Conservation (phyloP, 2,797 vertebrate species). For the Kryptolebias ocellatus region DNA sequence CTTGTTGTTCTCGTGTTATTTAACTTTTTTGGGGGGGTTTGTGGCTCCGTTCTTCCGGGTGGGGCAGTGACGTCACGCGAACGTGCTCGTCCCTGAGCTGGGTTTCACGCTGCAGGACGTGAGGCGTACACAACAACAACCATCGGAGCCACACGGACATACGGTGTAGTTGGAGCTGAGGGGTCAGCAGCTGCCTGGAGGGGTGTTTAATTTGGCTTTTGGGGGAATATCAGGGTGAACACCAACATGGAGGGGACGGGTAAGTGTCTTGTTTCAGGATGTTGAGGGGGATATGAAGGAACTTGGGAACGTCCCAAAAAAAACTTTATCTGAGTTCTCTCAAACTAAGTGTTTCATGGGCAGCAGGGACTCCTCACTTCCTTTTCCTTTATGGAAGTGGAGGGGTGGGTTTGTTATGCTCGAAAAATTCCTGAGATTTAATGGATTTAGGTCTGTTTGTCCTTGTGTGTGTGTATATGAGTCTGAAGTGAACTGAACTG, state of each 20-base stretch:
- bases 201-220: neutral
- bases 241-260: constrained; percentile 28
- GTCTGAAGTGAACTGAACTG: constrained; percentile 34
- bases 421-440: neutral
- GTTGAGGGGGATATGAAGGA: neutral
- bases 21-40: too few species aligned
- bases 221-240: constrained; percentile 3
- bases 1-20: too few species aligned
- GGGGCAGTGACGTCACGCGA: too few species aligned
- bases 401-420: neutral
- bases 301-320: too few species aligned
- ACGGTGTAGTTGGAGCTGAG: too few species aligned
- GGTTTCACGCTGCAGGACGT: too few species aligned
- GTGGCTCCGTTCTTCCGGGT: too few species aligned
- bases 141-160: too few species aligned
- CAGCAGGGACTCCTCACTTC: neutral
- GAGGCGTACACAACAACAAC: too few species aligned
- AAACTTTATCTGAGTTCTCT: too few species aligned
- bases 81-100: too few species aligned
- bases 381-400: neutral
- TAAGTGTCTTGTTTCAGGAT: constrained; percentile 34
- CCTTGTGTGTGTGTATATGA: neutral
- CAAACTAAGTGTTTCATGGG: too few species aligned
- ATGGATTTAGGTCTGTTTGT: neutral
- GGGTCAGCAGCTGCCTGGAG: neutral